A percentile compares a stretch with the other conserved stretches of the same genome.
Evolutionary conservation across 2,113 vertebrate species (phyloP).

Genomic region (Terrapene triunguis): DNA sequence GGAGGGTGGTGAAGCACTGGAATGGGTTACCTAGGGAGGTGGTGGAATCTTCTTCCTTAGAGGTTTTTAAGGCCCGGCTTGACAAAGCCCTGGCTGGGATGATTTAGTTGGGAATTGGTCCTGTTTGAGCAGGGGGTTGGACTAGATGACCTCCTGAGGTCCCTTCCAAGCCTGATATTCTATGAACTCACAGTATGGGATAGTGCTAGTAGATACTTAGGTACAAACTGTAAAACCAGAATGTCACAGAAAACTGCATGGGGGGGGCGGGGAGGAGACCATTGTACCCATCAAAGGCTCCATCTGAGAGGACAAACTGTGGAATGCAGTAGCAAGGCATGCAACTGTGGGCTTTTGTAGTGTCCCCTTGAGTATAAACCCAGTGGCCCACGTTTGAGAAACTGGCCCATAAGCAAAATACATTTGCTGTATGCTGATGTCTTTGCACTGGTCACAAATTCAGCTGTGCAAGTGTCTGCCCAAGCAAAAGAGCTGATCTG

Average conservation of each 20-base stretch:
- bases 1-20: no score
- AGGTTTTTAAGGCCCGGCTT: no score
- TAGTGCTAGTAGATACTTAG: background rate
- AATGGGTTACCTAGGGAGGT: no score
- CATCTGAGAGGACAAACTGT: background rate
- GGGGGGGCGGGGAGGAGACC: background rate
- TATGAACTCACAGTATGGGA: background rate
- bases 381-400: background rate
- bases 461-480: background rate
- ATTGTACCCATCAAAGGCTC: background rate
- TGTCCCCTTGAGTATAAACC: background rate
- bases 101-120: no score
- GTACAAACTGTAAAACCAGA: background rate
- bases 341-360: background rate
- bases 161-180: no score
- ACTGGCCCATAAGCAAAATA: background rate
- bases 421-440: background rate
- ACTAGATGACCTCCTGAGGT: no score
- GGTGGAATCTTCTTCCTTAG: no score
- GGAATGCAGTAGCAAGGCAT: background rate
- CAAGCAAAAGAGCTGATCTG: background rate
- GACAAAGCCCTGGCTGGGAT: no score
- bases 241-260: accelerated
- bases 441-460: background rate
- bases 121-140: no score